phyloP scores from a whole-genome alignment of 2,797 vertebrate genomes.

The Thaleichthys pacificus region DNA sequence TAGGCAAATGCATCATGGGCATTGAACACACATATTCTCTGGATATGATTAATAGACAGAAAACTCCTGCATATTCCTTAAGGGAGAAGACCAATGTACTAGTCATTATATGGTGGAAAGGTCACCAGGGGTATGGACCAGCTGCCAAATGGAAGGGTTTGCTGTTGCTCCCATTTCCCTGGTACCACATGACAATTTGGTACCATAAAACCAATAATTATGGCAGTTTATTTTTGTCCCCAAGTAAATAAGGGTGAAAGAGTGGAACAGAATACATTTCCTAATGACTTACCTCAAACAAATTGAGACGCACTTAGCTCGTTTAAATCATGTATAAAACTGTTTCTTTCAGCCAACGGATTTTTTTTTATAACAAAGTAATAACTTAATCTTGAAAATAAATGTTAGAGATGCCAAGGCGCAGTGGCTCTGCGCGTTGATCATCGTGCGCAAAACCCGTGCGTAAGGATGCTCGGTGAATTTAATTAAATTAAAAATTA shows the following conservation, averaged over 20 bases:
- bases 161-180: conserved; percentile 44
- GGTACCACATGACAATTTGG: conserved; percentile 49
- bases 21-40: neutral
- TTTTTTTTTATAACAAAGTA: neutral
- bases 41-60: neutral
- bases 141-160: conserved; percentile 18
- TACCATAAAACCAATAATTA: conserved; percentile 62
- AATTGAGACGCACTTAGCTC: too few species aligned
- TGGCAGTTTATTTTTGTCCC: too few species aligned
- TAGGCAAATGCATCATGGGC: neutral
- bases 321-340: too few species aligned
- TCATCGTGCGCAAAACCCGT: neutral
- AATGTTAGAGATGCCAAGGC: neutral
- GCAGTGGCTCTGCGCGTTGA: neutral
- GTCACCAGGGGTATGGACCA: neutral
- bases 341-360: too few species aligned
- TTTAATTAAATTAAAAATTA: neutral
- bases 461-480: neutral
- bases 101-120: too few species aligned
- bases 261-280: too few species aligned
- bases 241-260: too few species aligned
- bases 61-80: conserved; percentile 17
- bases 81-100: conserved; percentile 39
- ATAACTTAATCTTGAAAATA: neutral
- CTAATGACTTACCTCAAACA: too few species aligned